phyloP scores from a whole-genome alignment of 2,797 vertebrate species.

The Lagorchestes hirsutus region DNA sequence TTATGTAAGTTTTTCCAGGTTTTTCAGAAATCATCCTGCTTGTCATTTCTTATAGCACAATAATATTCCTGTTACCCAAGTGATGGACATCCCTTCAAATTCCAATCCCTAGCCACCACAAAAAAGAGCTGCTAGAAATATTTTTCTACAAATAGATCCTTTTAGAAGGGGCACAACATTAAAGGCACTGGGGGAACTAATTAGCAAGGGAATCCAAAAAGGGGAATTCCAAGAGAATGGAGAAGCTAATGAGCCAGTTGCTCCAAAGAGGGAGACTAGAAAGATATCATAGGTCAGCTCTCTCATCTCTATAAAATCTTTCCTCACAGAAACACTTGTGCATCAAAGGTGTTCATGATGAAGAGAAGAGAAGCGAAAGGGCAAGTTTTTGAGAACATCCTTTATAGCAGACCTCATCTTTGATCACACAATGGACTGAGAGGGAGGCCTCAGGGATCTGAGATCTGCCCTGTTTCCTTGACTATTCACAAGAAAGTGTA shows the following conservation, averaged over 20 bases:
- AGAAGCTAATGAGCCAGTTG: background rate
- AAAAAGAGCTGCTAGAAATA: too few species aligned
- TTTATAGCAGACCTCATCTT: background rate
- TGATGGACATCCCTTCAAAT: too few species aligned
- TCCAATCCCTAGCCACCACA: too few species aligned
- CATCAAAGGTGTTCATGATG: background rate
- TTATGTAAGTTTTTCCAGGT: too few species aligned
- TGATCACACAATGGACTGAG: background rate
- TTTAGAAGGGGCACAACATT: background rate
- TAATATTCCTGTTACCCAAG: too few species aligned
- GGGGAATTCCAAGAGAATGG: background rate
- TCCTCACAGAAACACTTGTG: background rate
- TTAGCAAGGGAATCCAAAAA: background rate
- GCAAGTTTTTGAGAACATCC: background rate
- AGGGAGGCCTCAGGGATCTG: background rate
- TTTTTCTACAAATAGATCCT: too few species aligned
- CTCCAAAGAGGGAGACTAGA: background rate
- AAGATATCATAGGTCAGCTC: background rate
- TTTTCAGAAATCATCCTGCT: too few species aligned
- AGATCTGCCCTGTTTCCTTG: background rate
- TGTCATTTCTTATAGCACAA: too few species aligned
- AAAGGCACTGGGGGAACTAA: background rate
- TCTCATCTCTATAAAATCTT: background rate
- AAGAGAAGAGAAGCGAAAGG: background rate
- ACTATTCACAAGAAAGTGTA: background rate